phyloP scores from a whole-genome alignment of 2,797 vertebrate genomes.

The Cynopterus sphinx region DNA sequence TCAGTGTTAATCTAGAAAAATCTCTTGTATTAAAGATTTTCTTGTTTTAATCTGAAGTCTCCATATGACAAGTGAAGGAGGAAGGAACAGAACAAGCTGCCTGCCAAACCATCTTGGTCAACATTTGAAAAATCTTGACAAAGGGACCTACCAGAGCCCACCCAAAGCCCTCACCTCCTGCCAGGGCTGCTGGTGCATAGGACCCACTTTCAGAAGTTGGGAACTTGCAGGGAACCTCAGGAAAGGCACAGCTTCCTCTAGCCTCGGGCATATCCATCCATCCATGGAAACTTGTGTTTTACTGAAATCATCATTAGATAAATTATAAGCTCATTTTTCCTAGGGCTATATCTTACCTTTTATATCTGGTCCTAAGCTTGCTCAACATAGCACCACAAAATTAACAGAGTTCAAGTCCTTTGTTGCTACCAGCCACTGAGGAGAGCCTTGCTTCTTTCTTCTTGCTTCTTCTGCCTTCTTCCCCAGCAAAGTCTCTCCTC shows the following conservation, averaged over 20 bases:
- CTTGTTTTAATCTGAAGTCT: not conserved
- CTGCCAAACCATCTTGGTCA: not conserved
- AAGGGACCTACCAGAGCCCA: not conserved
- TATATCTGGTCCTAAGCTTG: not conserved
- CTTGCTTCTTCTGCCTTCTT: not conserved
- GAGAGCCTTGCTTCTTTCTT: not conserved
- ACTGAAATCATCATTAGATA: not conserved
- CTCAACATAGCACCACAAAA: not conserved
- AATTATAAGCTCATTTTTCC: not conserved
- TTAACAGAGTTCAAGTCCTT: not conserved
- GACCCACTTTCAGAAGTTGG: not conserved
- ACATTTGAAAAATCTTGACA: not conserved
- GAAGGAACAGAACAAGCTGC: no score
- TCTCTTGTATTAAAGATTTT: not conserved
- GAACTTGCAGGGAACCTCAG: not conserved
- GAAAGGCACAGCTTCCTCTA: not conserved
- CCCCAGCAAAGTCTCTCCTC: no score
- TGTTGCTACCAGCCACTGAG: not conserved
- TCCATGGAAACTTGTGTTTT: not conserved
- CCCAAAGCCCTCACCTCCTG: no score
- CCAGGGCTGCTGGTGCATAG: no score
- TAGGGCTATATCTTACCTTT: not conserved
- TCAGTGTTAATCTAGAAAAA: not conserved
- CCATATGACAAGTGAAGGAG: not conserved
- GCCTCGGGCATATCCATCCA: not conserved